These are phyloP conservation scores for Chrosomus eos DNA, from an alignment of 2,797 vertebrate genomes.

Conservation along the genomic window DNA sequence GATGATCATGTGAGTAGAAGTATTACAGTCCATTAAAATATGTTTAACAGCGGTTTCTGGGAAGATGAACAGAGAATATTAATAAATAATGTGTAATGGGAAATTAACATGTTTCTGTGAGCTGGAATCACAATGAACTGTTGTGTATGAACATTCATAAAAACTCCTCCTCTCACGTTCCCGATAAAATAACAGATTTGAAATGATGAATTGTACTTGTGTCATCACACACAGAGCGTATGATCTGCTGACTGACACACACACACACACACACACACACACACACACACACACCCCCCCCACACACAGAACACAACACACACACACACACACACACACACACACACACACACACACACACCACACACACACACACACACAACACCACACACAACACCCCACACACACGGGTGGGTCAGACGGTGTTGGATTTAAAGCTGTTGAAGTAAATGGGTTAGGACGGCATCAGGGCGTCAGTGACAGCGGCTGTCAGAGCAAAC, in stretches of 20 bases:
- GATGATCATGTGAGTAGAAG: background rate
- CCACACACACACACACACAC: too few species aligned
- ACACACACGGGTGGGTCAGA: background rate
- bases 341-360: too few species aligned
- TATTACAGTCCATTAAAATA: background rate
- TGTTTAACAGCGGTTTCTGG: background rate
- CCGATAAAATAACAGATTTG: background rate
- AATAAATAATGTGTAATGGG: background rate
- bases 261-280: too few species aligned
- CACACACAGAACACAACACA: too few species aligned
- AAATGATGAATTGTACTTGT: background rate
- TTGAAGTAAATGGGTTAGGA: constrained; percentile 50
- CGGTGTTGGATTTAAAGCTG: background rate
- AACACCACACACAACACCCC: too few species aligned
- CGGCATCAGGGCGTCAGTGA: background rate
- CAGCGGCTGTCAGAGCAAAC: constrained; percentile 19
- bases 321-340: too few species aligned
- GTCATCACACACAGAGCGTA: background rate
- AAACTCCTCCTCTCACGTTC: background rate
- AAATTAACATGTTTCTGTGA: background rate
- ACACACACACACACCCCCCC: too few species aligned
- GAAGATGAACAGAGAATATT: background rate
- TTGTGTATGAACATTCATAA: background rate
- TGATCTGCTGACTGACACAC: background rate
- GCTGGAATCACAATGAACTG: background rate